Percentiles rank a stretch among this genome's conserved stretches.
phyloP scores from a whole-genome alignment of 2,888 invertebrate genomes.

The Eulithis prunata region DNA sequence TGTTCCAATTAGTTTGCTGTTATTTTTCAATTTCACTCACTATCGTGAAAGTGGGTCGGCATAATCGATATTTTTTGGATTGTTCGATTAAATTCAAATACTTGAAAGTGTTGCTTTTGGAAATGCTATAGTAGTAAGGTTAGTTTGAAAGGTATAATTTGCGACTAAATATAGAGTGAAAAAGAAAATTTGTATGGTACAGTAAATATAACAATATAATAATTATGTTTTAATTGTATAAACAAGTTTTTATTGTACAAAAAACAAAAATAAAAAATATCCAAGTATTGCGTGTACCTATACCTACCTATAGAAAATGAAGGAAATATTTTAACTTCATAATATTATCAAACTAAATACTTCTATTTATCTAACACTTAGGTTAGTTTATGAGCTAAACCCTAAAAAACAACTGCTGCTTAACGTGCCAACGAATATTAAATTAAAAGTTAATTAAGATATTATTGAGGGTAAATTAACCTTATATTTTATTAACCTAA shows the following conservation, averaged over 20 bases:
- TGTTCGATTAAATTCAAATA: conserved; percentile 5
- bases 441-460: conserved; percentile 2
- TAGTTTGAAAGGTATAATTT: background rate
- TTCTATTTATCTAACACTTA: background rate
- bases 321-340: too few species aligned
- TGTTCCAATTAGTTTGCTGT: conserved; percentile 82
- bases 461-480: background rate
- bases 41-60: conserved; percentile 65
- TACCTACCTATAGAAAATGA: too few species aligned
- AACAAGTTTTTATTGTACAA: too few species aligned
- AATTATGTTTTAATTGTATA: too few species aligned
- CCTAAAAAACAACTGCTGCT: background rate
- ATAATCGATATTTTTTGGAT: conserved; percentile 52
- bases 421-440: background rate
- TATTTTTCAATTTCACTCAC: conserved; percentile 78
- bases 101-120: conserved; percentile 29
- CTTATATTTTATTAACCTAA: conserved; percentile 36
- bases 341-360: too few species aligned
- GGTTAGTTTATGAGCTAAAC: background rate
- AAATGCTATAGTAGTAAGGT: conserved; percentile 4
- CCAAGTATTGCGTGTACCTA: too few species aligned
- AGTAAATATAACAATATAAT: too few species aligned
- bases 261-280: too few species aligned
- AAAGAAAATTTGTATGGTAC: too few species aligned
- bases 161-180: too few species aligned